These are phyloP conservation scores for Leptopilina clavipes DNA, from an alignment of 1,140 invertebrate species.

Conservation along the genomic window DNA sequence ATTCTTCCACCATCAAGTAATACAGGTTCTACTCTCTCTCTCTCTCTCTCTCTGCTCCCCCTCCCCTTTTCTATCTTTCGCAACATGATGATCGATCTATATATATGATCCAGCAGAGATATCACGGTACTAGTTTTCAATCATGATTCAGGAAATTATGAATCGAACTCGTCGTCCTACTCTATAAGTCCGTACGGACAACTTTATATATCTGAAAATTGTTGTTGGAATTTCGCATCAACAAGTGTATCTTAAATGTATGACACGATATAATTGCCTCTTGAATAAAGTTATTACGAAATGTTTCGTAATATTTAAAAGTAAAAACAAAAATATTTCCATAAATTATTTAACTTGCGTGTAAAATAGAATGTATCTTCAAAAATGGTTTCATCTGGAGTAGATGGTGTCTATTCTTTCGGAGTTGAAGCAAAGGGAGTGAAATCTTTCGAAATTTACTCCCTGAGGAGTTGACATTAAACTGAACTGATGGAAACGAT, in stretches of 20 bases:
- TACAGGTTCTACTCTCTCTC: background rate
- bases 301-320: too few species aligned
- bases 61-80: background rate
- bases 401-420: too few species aligned
- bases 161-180: slow-evolving; percentile 18
- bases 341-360: too few species aligned
- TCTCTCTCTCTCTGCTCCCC: too few species aligned
- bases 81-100: slow-evolving; percentile 30
- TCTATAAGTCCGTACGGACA: background rate
- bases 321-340: too few species aligned
- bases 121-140: slow-evolving; percentile 26
- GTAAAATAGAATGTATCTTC: too few species aligned
- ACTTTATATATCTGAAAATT: slow-evolving; percentile 6
- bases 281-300: too few species aligned
- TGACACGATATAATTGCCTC: background rate
- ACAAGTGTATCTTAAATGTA: background rate
- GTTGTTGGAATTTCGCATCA: slow-evolving; percentile 7
- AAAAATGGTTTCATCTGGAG: too few species aligned
- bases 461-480: too few species aligned
- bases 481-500: too few species aligned
- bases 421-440: too few species aligned
- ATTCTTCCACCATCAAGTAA: slow-evolving; percentile 34
- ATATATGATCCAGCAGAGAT: slow-evolving; percentile 29
- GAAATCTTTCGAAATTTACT: too few species aligned
- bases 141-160: slow-evolving; percentile 34